Base-by-base conservation (phyloP, 2,113 vertebrate species). In the Anhinga rufa region DNA sequence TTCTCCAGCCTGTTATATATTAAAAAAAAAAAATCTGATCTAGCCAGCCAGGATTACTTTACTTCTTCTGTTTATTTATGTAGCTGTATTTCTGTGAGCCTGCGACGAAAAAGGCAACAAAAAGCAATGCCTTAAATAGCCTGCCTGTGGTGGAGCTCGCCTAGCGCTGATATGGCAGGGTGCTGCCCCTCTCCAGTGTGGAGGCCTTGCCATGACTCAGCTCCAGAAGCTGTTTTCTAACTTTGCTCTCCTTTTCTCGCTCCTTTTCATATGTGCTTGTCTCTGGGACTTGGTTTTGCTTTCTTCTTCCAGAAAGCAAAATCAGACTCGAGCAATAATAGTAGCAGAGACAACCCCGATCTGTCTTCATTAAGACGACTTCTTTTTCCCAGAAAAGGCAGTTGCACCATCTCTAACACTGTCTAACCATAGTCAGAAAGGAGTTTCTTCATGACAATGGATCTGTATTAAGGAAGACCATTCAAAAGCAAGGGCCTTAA, bases 271-370 rank as follows among this genome's bases (percentile, higher is more conserved):
- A 64, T 21, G 34, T 58, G 46, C 62, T 86, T 69, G 61, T 72
- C 61, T 79, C 32, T 76, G 34, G 66, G 74, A 69, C 34, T 88
- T 24, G 31, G 44, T 76, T 95, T 85, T 86, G 58, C 82, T 88
- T 85, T 92, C 66, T 82, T 58, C 42, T 79, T 94, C 85, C 88
- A 94, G 79, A 92, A 94, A 88, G 76, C 79, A 88, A 68, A 58
- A 81, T 8, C 4, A 1, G 68, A 90, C 60, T 96, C 66, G 93
- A 93, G 84, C 44, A 95, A 80, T 76, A 94, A 74, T 66, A 95
- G 82, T 77, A 94, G 87, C 54, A 88, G 85, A 91, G 93, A 80
- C 21, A 79, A 54, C 28, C 36, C 66, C 12, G 78, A 31, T 87
- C 25, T 38, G 12, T 82, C 90, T 91, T 93, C 71, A 82, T 94